Evolutionary conservation across 2,113 vertebrate genomes (phyloP), one percentile per base, ranked within the genome.

Genomic region (Chaenocephalus aceratus): DNA sequence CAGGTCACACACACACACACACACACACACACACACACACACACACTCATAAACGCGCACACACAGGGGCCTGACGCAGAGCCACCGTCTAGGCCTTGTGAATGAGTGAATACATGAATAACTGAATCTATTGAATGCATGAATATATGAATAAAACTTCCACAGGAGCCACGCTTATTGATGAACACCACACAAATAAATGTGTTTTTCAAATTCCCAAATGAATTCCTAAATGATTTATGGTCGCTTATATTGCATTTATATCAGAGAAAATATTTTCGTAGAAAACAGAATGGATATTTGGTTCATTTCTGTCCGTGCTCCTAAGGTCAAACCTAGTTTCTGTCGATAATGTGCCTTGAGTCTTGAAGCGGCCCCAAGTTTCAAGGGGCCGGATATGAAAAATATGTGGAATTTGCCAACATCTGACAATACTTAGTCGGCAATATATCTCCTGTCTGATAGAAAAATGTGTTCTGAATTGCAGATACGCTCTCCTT

Each of bases 71-170:
- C 84, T 84, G 78, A 91, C 26, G 69, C 86, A 80, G 74, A 85
- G 84, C 87, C 83, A 84, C 82, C 60, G 88, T 90, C 91, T 85
- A 80, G 81, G 86, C 86, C 92, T 89, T 93, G 93, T 95, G 93
- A 93, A 94, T 94, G 93, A 93, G 93, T 94, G 94, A 95, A 95
- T 94, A 93, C 88, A 95, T 94, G 93, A 95, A 95, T 94, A 94
- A 94, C 93, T 93, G 92, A 92, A 94, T 91, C 86, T 89, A 88
- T 80, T 92, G 89, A 91, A 93, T 93, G 88, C 75, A 93, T 93
- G 91, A 93, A 94, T 94, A 89, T 85, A 93, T 93, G 90, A 93
- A 92, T 89, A 92, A 88, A 92, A 88, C 82, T 86, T 91, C 81
- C 80, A 85, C 72, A 49, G 74, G 66, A 88, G 79, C 88, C 68